Evolutionary conservation across 2,888 invertebrate species (phyloP), one percentile per base, ranked within the genome.

Genomic region (Cantharis rufa): DNA sequence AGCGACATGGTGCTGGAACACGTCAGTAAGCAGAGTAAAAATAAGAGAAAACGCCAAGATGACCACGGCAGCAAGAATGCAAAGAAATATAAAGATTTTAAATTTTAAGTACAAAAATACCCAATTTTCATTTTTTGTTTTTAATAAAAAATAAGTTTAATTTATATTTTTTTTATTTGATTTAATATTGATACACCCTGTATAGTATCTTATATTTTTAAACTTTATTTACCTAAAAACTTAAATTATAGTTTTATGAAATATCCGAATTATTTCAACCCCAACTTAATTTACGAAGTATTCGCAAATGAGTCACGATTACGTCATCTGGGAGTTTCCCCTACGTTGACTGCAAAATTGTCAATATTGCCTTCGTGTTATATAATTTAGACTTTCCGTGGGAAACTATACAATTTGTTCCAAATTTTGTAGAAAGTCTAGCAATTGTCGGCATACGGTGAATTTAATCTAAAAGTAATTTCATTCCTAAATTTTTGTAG

Each of bases 1-100:
- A 97, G 97, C 21, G 99, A 99, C 87, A 98, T 99, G 98, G 92
- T 99, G 85, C 98, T 98, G 4, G 99, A 99, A 88, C 99, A 99
- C 87, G 97, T 98, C 63, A 98, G 98, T 15, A 92, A 98, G 82
- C 98, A 98, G 87, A 98, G 97, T 71, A 92, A 96, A 94, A 98
- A 94, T 85, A 97, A 98, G 89, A 91, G 98, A 81, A 98, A 98
- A 88, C 92, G 97, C 78, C 96, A 97, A 82, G 95, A 96, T 87
- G 95, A 24, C 4, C 24, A 24, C 9, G 9, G 0, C 24, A 24
- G 9, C 1, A 24, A 24, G 9, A 24, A 24, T 9, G 24, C 7
- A 24, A 24, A 24, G 9, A 24, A 24, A 24, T 24, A 24, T 1
- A 24, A 24, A 9, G 24, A 24, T 9, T 24, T 24, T 24, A 24